phyloP scores from a whole-genome alignment of 2,113 vertebrate genomes.

The Actinemys pallida region DNA sequence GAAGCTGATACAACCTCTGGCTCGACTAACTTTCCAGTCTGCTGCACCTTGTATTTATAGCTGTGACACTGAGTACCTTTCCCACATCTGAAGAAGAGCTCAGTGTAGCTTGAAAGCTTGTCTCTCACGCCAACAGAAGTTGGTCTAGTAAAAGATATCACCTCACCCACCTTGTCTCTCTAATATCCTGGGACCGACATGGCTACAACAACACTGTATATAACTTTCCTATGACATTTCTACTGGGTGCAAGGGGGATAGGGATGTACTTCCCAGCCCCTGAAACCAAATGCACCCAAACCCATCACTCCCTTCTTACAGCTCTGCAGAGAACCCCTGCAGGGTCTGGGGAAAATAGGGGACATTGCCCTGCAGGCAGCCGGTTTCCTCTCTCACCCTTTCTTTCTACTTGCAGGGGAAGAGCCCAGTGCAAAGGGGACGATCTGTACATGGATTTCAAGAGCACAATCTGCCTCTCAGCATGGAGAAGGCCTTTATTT shows the following conservation, averaged over 20 bases:
- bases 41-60: not conserved
- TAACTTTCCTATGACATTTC: not conserved
- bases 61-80: not conserved
- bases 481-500: constrained; percentile 2
- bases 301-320: not conserved
- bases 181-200: not conserved
- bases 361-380: not conserved
- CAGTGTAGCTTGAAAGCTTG: not conserved
- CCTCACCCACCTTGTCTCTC: not conserved
- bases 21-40: not conserved
- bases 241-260: not conserved
- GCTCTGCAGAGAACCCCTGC: not conserved
- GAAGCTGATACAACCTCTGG: not conserved
- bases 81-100: not conserved
- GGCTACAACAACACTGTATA: not conserved
- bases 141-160: not conserved
- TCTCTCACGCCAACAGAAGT: not conserved
- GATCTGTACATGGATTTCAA: not conserved
- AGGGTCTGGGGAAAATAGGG: not conserved
- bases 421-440: not conserved
- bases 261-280: not conserved
- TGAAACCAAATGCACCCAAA: not conserved
- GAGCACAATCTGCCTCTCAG: not conserved
- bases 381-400: not conserved
- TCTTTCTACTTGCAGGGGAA: not conserved